Conservation (phyloP, 2,888 invertebrate species). For the Chrysolina americana region DNA sequence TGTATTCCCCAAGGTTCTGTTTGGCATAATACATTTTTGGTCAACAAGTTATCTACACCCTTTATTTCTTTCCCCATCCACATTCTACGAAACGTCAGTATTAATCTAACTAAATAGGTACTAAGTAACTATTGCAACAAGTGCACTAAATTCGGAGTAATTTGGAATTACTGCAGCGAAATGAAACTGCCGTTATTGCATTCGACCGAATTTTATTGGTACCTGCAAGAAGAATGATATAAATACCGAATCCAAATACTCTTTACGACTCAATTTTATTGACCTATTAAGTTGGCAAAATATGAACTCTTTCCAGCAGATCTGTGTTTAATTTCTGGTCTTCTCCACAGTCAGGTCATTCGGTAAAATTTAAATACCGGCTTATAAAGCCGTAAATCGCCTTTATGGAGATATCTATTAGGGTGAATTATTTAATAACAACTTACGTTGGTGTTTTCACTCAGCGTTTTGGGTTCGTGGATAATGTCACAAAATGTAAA, state of each 20-base stretch:
- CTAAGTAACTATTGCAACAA: too few relatives aligned
- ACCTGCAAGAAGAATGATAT: constrained; percentile 22
- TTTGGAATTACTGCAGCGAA: background rate
- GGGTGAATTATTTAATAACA: constrained; percentile 15
- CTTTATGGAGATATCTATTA: constrained; percentile 17
- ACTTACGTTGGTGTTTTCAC: constrained; percentile 20
- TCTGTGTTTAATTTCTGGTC: constrained; percentile 26
- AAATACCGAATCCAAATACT: constrained; percentile 22
- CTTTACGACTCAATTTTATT: constrained; percentile 28
- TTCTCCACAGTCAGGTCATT: constrained; percentile 13
- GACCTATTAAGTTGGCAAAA: constrained; percentile 31
- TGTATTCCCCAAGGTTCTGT: too few relatives aligned
- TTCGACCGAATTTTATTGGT: constrained; percentile 1
- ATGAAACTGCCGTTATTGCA: background rate
- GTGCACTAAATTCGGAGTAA: background rate
- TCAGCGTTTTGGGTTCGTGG: constrained; percentile 1
- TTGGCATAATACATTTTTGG: too few relatives aligned
- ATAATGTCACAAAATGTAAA: constrained; percentile 14
- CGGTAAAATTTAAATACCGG: constrained; percentile 20
- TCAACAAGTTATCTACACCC: too few relatives aligned
- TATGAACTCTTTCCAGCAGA: constrained; percentile 29
- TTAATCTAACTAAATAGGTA: too few relatives aligned
- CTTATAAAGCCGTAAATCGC: constrained; percentile 11
- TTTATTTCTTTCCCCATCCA: too few relatives aligned
- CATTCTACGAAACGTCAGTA: too few relatives aligned